Base-by-base conservation (phyloP, 2,888 invertebrate genomes). In the Eledona agricola region DNA sequence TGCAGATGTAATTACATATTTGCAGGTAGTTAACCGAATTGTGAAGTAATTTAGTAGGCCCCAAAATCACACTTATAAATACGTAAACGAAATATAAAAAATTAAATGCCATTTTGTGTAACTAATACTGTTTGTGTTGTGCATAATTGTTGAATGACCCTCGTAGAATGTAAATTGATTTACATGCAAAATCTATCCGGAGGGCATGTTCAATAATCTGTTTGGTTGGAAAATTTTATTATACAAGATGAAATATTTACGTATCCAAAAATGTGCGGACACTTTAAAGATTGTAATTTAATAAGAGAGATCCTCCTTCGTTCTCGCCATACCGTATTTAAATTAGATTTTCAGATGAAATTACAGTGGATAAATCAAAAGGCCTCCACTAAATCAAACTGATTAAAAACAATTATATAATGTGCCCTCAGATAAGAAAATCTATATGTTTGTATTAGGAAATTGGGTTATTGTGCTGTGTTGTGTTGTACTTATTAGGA, bases 331-430 rank as follows among this genome's bases (percentile, higher is more conserved):
- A 37, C 47, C 37, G 47, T 47, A 47, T 47, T 47, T 37, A 47
- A 47, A 47, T 47, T 47, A 47, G 47, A 47, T 47, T 47, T 47
- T 47, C 47, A 47, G 47, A 37, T 37, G 37, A 47, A 47, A 47
- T 47, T 47, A 37, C 47, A 37, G 37, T 13, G 29, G 37, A 47
- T 47, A 47, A 47, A 47, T 47, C 47, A 47, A 37, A 47, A 47
- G 15, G 22, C 16, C 47, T 26, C 34, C 9, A 26, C 37, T 47
- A 47, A 47, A 47, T 47, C 47, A 47, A 37, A 34, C 29, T 47
- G 35, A 47, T 47, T 47, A 47, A 47, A 47, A 47, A 47, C 46
- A 46, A 46, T 46, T 46, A 34, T 35, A 35, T 26, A 46, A 35
- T 23, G 34, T 35, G 34, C 34, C 25, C 16, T 19, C 17, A 17